Conservation (phyloP, 2,797 vertebrate species). For the Synaphobranchus kaupii region DNA sequence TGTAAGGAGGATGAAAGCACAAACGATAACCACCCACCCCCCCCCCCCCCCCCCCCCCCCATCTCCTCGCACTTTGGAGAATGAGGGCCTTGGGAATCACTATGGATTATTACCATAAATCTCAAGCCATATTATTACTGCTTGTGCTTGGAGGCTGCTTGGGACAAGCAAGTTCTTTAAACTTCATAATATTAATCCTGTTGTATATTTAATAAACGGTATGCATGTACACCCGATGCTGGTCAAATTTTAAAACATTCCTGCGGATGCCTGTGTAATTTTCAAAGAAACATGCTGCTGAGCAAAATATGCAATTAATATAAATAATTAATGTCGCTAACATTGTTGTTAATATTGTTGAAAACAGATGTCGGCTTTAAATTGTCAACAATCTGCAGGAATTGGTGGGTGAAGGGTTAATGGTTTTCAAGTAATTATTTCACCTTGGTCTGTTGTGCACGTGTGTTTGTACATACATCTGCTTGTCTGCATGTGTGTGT, state of each 20-base stretch:
- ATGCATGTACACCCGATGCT: too few relatives aligned
- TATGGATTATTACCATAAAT: background rate
- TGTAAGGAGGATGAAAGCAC: conserved; percentile 57
- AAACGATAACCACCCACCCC: conserved; percentile 65
- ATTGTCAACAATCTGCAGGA: too few relatives aligned
- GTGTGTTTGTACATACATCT: background rate
- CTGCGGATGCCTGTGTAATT: too few relatives aligned
- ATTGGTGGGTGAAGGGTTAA: too few relatives aligned
- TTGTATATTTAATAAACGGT: background rate
- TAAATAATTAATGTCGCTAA: too few relatives aligned
- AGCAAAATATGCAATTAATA: too few relatives aligned
- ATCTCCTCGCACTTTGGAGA: conserved; percentile 44
- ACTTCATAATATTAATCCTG: background rate
- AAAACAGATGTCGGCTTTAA: too few relatives aligned
- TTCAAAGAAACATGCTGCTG: too few relatives aligned
- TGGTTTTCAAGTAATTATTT: background rate
- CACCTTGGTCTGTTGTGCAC: background rate
- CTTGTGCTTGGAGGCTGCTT: background rate
- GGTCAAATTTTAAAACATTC: too few relatives aligned
- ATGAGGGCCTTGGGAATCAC: conserved; percentile 30
- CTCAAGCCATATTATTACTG: background rate
- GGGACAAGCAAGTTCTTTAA: background rate
- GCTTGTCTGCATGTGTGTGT: background rate
- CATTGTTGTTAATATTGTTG: too few relatives aligned
- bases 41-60: conserved; percentile 49